Evolutionary conservation across 2,888 invertebrate genomes (phyloP), one percentile per base, ranked within the genome.

Genomic region (Lochmaea crataegi): DNA sequence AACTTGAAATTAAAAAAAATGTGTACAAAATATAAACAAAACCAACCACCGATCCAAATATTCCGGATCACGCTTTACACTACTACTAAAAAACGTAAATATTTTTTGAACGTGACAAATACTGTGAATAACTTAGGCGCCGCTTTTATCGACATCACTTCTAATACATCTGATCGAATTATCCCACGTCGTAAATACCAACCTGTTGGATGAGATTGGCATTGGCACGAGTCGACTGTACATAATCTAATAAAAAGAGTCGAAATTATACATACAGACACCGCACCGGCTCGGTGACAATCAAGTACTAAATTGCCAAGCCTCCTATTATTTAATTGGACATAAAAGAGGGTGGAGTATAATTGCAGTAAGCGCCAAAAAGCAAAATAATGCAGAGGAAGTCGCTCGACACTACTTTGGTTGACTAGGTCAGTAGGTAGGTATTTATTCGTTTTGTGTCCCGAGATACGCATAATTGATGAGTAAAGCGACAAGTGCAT

Each of bases 401-500:
- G 71, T 68, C 53, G 48, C 56, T 58, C 74, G 72, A 71, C 74
- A 72, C 32, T 38, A 38, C 72, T 73, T n/a, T 72, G 68, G 71
- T 66, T 71, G 69, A 69, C 71, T 73, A 65, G 75, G 71, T 72
- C 74, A 74, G 71, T 74, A 74, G 74, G 71, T 68, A 51, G 75
- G 69, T 74, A 71, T 78, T 74, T 79, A 76, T 79, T 75, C 74
- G 69, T 74, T 73, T 64, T 22, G 66, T 42, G 53, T 45, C 56
- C 32, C 32, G 32, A 72, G 72, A 76, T 72, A 76, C 73, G 71
- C 70, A 68, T 60, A 69, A 67, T 72, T 64, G 53, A 63, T 22
- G 41, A 65, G 71, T 68, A 71, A 75, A 42, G 32, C 68, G 73
- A 75, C 76, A 76, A 76, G 76, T 76, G 76, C 74, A 76, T 76